Base-by-base conservation (phyloP, 64 coral and sea anemone genomes). In the Acropora tenuis region DNA sequence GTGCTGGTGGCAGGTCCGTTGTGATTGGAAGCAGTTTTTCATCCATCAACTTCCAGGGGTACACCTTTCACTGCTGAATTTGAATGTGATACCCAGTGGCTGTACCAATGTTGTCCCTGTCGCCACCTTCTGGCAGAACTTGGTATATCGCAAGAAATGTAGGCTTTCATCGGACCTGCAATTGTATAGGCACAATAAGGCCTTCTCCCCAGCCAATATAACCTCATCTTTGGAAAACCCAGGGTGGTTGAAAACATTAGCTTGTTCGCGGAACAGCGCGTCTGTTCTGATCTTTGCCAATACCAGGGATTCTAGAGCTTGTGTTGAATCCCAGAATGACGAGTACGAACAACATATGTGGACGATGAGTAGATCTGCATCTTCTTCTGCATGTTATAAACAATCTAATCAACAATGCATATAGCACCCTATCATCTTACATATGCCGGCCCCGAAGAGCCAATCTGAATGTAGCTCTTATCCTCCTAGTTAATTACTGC, bases 91-190 rank as follows among this genome's bases (percentile, higher is more conserved):
- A 90, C 12, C 59, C 77, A 50, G 53, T 74, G 11, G 88, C 76
- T 8, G 88, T 55, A 90, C 63, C 12, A 69, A 68, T 74, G 78
- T 13, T 17, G 48, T 72, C 18, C 61, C 59, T 43, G 40, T 90
- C 3, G 88, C 45, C 50, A 90, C 41, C 55, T 90, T 90, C 41
- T 83, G 78, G 61, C 78, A 82, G 47, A 82, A 90, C 69, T 74
- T 82, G 30, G 78, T 44, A 69, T 90, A 90, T 30, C 89, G 57
- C 19, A 90, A 49, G 43, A 19, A 79, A 80, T 90, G 76, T 30
- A 90, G 76, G n/a, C 30, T 78, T 16, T 90, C 88, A 65, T 59
- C 76, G 1, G 5, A 17, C 20, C 61, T 41, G 17, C 87, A 69
- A 40, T 57, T 57, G 19, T 83, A 83, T 16, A 83, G 80, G 52